Evolutionary conservation across 1,140 invertebrate genomes (phyloP), one percentile per base, ranked within the genome.

Genomic region (Battus philenor): DNA sequence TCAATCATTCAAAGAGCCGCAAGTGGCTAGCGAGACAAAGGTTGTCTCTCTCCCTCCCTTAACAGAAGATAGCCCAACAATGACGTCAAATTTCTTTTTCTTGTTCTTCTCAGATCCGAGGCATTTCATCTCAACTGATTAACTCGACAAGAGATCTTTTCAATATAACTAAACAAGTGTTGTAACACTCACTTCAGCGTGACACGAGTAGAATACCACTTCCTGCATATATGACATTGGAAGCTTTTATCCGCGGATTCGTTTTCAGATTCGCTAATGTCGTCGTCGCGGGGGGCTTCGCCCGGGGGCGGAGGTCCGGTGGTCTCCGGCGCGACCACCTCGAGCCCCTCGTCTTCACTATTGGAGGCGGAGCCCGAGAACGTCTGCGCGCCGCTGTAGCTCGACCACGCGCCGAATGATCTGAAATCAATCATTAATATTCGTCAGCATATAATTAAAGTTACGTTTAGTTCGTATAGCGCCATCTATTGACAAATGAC

Each of bases 181-280:
- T n/a, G n/a, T n/a, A n/a, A 11, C 15, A 70, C 77, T 72, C 39
- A 86, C 84, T 84, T 86, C 11, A 86, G 59, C 2, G 81, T 85
- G 4, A 85, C 81, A 5, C 68, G 60, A 0, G 84, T 84, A 2
- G 80, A 84, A 39, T 85, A 86, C 84, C 81, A 86, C 68, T 86
- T 86, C 24, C 54, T 34, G 43, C 84, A 86, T 3, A 80, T 63
- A 44, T 82, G 74, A 39, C 84, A 86, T 44, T 85, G 81, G 65
- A 84, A 86, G 44, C 76, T 82, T 50, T 86, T 86, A 49, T 86
- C 83, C 0, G 78, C 59, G 1, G 70, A 77, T 45, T 86, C 83
- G 54, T 81, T 84, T 1, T 84, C 82, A 1, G 65, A 73, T 57
- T 77, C 78, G 62, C 65, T 80, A 62, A 71, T 73, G 47, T 70